These are phyloP conservation scores for Sciurus vulgaris DNA, from an alignment of 2,797 vertebrate species.

Conservation along the genomic window DNA sequence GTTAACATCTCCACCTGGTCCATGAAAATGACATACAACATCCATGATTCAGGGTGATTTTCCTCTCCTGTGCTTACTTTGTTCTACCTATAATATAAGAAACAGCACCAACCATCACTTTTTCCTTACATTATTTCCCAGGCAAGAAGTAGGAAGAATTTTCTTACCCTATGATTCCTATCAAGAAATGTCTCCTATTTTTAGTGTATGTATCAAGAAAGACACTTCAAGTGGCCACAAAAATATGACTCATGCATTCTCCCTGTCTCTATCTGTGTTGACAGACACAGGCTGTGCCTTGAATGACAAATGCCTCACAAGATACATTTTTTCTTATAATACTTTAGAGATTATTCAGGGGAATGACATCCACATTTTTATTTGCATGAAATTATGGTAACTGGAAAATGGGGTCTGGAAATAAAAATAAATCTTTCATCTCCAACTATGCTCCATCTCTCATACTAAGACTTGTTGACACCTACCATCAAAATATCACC, in stretches of 20 bases:
- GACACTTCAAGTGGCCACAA: background rate
- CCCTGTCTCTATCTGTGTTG: background rate
- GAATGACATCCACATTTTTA: background rate
- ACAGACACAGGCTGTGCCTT: background rate
- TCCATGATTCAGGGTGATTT: conserved; percentile 48
- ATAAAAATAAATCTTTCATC: conserved; percentile 46
- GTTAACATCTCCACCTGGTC: conserved; percentile 73
- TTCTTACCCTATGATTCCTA: background rate
- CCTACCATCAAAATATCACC: background rate
- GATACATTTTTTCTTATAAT: background rate
- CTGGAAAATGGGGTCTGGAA: conserved; percentile 57
- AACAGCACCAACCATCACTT: background rate
- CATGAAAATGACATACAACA: conserved; percentile 67
- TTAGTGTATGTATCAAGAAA: background rate
- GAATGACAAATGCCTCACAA: background rate
- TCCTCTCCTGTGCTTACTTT: conserved; percentile 49
- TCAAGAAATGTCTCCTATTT: background rate
- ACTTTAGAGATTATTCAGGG: background rate
- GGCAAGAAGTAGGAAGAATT: background rate
- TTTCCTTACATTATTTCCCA: background rate
- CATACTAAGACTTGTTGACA: background rate
- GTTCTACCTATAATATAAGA: conserved; percentile 1
- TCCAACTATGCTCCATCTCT: conserved; percentile 2
- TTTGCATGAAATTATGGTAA: conserved; percentile 28
- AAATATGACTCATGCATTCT: background rate